Percentiles rank a stretch among this genome's conserved stretches.
Conservation (phyloP, 2,888 invertebrate genomes). For the Chloroclysta siterata region DNA sequence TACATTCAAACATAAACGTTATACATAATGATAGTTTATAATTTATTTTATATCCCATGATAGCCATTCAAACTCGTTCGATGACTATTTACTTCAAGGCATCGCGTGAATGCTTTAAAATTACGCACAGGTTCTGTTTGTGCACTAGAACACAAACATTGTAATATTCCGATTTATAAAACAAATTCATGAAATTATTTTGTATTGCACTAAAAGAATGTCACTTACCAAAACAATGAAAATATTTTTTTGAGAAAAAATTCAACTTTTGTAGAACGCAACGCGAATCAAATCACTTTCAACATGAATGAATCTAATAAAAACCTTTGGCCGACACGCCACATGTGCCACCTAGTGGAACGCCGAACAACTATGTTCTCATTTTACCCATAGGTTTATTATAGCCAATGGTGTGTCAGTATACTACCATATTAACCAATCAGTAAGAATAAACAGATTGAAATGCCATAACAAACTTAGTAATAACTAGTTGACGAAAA, state of each 20-base stretch:
- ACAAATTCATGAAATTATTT: conserved; percentile 5
- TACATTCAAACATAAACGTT: not conserved
- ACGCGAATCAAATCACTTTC: conserved; percentile 70
- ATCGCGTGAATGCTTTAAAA: conserved; percentile 28
- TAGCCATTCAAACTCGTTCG: conserved; percentile 23
- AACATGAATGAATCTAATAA: conserved; percentile 67
- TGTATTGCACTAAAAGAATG: conserved; percentile 41
- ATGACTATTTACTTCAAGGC: conserved; percentile 18
- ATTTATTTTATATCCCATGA: conserved; percentile 14
- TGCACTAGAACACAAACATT: not conserved
- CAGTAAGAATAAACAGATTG: not conserved
- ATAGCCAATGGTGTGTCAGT: conserved; percentile 45
- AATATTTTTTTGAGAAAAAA: conserved; percentile 64
- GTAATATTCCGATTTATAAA: not conserved
- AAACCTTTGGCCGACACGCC: conserved; percentile 72
- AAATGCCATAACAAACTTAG: conserved; percentile 64
- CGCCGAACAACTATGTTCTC: conserved; percentile 69
- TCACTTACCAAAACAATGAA: conserved; percentile 74
- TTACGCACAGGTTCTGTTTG: too few species aligned
- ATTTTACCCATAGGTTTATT: conserved; percentile 19
- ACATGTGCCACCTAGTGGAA: conserved; percentile 59
- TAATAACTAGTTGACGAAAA: conserved; percentile 51
- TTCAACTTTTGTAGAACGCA: conserved; percentile 61
- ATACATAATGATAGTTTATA: conserved; percentile 3
- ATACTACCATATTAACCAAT: conserved; percentile 45